Evolutionary conservation across 2,797 vertebrate genomes (phyloP).

Genomic region (Anguilla marmorata): DNA sequence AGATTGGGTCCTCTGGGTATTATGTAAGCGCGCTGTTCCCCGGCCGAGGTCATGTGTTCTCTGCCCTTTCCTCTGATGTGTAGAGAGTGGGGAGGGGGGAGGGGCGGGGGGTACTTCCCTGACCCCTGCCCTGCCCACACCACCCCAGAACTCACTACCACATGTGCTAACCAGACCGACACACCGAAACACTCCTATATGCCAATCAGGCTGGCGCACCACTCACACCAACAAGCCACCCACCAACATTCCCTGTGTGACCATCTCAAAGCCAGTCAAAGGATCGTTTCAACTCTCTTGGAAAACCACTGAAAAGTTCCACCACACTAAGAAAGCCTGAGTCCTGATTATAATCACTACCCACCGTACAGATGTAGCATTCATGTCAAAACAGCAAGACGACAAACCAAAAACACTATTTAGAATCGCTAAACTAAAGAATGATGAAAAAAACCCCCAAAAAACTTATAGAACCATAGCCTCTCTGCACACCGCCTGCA

Average conservation of each 20-base stretch:
- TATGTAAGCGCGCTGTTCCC: neutral
- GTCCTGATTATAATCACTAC: neutral
- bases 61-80: neutral
- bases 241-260: neutral
- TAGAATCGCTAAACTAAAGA: neutral
- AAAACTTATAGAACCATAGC: too few relatives aligned
- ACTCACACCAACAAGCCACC: neutral
- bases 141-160: neutral
- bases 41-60: neutral
- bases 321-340: too few relatives aligned
- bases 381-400: neutral
- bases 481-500: neutral
- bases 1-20: neutral
- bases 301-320: neutral
- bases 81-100: too few relatives aligned
- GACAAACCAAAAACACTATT: neutral
- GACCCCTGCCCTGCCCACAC: neutral
- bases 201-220: neutral
- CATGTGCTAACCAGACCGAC: neutral
- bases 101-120: too few relatives aligned
- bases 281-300: neutral
- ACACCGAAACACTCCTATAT: neutral
- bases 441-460: too few relatives aligned
- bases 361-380: neutral
- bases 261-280: neutral